Percentiles rank a stretch among this genome's conserved stretches.
Evolutionary conservation across 1,140 invertebrate species (phyloP).

Genomic region (Agraylea sexmaculata): DNA sequence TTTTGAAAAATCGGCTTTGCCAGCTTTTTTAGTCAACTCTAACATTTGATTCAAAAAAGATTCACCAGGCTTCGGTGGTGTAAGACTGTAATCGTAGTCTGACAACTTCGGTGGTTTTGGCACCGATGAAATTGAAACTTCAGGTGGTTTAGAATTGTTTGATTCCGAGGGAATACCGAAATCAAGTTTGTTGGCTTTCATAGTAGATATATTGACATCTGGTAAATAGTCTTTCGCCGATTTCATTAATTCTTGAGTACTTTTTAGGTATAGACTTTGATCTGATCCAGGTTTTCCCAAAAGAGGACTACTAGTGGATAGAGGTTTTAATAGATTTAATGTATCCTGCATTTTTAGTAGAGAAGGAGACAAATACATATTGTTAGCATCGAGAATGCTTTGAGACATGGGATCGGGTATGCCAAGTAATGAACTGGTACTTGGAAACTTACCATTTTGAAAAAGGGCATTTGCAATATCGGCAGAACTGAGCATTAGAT

Average conservation of each 20-base stretch:
- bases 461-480: slow-evolving; percentile 50
- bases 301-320: slow-evolving; percentile 35
- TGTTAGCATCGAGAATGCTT: slow-evolving; percentile 53
- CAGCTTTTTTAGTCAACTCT: slow-evolving; percentile 38
- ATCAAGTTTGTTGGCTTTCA: slow-evolving; percentile 31
- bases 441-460: slow-evolving; percentile 46
- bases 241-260: slow-evolving; percentile 35
- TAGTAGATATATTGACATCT: slow-evolving; percentile 32
- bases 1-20: slow-evolving; percentile 33
- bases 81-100: slow-evolving; percentile 29
- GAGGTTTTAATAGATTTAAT: slow-evolving; percentile 30
- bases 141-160: slow-evolving; percentile 19
- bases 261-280: slow-evolving; percentile 34
- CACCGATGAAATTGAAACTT: slow-evolving; percentile 19
- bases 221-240: slow-evolving; percentile 37
- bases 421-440: slow-evolving; percentile 40
- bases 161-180: slow-evolving; percentile 18
- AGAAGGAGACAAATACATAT: slow-evolving; percentile 50
- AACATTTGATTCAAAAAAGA: slow-evolving; percentile 40
- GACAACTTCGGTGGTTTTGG: slow-evolving; percentile 17
- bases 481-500: slow-evolving; percentile 45
- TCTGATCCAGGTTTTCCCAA: slow-evolving; percentile 33
- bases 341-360: slow-evolving; percentile 41
- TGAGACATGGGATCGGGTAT: slow-evolving; percentile 56
- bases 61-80: slow-evolving; percentile 28